Evolutionary conservation across 2,113 vertebrate genomes (phyloP).

Genomic region (Microcebus lehilahytsara): DNA sequence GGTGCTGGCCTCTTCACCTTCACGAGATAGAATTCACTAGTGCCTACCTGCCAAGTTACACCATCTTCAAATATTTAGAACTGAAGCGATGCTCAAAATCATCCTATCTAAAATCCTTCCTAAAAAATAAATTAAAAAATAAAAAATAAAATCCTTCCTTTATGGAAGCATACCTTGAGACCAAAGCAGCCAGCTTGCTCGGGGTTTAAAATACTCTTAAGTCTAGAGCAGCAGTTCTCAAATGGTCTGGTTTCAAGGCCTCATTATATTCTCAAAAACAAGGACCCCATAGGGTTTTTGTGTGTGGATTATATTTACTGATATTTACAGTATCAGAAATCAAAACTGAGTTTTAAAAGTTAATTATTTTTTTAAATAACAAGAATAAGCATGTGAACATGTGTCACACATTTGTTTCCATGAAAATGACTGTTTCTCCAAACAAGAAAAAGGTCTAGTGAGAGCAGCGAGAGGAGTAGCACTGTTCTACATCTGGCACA

Average conservation of each 20-base stretch:
- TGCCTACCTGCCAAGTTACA: not conserved
- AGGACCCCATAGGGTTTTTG: not conserved
- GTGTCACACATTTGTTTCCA: not conserved
- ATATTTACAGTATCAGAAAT: not conserved
- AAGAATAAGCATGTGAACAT: not conserved
- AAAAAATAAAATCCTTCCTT: not conserved
- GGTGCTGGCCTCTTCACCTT: not conserved
- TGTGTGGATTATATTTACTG: too few species aligned
- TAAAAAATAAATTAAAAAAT: not conserved
- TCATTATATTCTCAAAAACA: not conserved
- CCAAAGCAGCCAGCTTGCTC: not conserved
- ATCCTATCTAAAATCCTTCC: not conserved
- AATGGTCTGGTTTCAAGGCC: not conserved
- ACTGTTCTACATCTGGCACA: not conserved
- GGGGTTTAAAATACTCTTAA: not conserved
- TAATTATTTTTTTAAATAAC: not conserved
- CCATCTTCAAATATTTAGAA: not conserved
- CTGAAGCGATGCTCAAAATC: not conserved
- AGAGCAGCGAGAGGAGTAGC: not conserved
- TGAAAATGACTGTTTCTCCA: not conserved
- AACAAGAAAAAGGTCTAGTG: not conserved
- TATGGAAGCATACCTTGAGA: not conserved
- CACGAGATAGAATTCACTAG: not conserved
- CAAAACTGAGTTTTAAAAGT: not conserved
- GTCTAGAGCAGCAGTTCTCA: not conserved